Evolutionary conservation across 2,797 vertebrate genomes (phyloP), one percentile per base, ranked within the genome.

Genomic region (Antrozous pallidus): DNA sequence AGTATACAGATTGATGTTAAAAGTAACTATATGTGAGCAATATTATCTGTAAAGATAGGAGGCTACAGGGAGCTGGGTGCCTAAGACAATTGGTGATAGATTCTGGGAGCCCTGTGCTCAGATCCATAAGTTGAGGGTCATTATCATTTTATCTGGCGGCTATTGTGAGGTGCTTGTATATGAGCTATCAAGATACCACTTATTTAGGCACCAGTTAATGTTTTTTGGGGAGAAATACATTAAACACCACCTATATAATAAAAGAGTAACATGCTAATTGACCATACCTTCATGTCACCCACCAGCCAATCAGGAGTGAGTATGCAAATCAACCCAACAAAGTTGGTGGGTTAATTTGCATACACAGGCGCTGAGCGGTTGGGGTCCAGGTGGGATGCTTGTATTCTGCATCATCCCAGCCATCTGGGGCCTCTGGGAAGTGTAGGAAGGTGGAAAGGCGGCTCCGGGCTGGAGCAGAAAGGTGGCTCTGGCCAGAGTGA

Each of bases 11-110:
- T 73, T 82, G 84, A 93, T 82, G 73, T 95, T 95, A 82, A 74
- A 93, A 94, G 69, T 92, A 94, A 90, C 73, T 61, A 49, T 33
- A 47, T 90, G 36, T 67, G 87, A 92, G 95, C 97, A 95, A 79
- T 38, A 92, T 94, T 74, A 96, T 70, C 80, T 90, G 11, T 56
- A 47, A 0, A 3, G 22, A 47, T 38, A 94, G 26, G 12, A 67
- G 28, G 47, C 26, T 75, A 14, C 18, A 51, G 61, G 22, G 22
- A n/a, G 13, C 87, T 87, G 94, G 33, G 83, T 67, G 38, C 26
- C 58, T 16, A 3, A 14, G 92, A 54, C 24, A 31, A 14, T n/a
- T 38, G 40, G 33, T 58, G 45, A 61, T 26, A 51, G 83, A 36
- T 67, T 78, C 82, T 38, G 65, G 31, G n/a, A 86, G 26, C 11